Evolutionary conservation across 2,888 invertebrate species (phyloP).

Genomic region (Drosophila subsilvestris): DNA sequence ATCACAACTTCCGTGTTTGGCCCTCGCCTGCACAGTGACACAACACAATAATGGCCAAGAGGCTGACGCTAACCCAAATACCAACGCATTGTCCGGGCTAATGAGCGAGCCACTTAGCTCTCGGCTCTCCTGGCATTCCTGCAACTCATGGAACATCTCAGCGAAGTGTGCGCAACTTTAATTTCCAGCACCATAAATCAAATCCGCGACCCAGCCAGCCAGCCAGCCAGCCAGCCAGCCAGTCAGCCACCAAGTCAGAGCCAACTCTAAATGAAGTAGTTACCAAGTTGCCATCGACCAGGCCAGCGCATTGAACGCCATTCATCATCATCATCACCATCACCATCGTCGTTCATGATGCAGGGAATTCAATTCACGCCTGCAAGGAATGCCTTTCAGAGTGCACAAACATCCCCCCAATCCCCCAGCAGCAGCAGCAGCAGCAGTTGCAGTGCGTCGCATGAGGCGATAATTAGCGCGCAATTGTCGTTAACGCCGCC

Average conservation of each 20-base stretch:
- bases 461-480: conserved; percentile 74
- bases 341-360: conserved; percentile 23
- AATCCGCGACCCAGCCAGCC: conserved; percentile 36
- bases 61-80: conserved; percentile 59
- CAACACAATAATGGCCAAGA: conserved; percentile 4
- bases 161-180: conserved; percentile 60
- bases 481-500: conserved; percentile 69
- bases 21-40: conserved; percentile 6
- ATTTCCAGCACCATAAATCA: conserved; percentile 64
- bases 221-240: no score
- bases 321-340: conserved; percentile 40
- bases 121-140: conserved; percentile 50
- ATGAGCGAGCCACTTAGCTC: conserved; percentile 59
- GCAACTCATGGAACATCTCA: conserved; percentile 59
- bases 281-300: conserved; percentile 11
- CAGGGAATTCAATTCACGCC: conserved; percentile 76
- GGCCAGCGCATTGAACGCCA: conserved; percentile 10
- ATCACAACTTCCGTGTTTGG: conserved; percentile 27
- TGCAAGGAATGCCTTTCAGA: conserved; percentile 61
- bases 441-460: conserved; percentile 28
- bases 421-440: conserved; percentile 1
- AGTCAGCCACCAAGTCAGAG: conserved; percentile 16
- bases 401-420: conserved; percentile 1
- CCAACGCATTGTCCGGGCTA: conserved; percentile 68
- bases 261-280: conserved; percentile 38